A percentile compares a stretch with the other conserved stretches of the same genome.
phyloP scores from a whole-genome alignment of 1,140 invertebrate species.

The Brachionus koreanus region DNA sequence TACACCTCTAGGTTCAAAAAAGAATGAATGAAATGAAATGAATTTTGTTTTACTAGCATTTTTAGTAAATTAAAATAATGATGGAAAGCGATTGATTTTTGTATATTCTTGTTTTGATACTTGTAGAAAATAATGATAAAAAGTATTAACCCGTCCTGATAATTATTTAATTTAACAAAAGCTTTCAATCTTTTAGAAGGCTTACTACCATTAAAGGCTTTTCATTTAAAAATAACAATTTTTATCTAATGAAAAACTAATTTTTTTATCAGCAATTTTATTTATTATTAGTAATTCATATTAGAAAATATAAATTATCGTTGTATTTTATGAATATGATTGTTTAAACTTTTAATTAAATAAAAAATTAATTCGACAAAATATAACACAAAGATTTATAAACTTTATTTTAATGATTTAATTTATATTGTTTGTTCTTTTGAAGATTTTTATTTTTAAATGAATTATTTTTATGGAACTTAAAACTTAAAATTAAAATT shows the following conservation, averaged over 20 bases:
- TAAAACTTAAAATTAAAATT: neutral
- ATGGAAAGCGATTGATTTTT: neutral
- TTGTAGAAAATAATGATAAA: neutral
- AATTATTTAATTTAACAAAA: neutral
- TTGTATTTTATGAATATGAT: neutral
- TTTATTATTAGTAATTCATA: neutral
- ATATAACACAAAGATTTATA: neutral
- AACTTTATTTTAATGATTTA: neutral
- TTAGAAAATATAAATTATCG: neutral
- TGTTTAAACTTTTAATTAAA: neutral
- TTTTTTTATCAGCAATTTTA: neutral
- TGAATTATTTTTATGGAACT: neutral
- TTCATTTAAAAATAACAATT: neutral
- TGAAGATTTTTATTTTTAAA: neutral
- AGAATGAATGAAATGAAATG: neutral
- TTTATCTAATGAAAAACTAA: neutral
- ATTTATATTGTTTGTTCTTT: neutral
- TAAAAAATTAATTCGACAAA: neutral
- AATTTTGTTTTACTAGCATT: neutral
- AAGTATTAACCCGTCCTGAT: neutral
- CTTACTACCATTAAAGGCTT: neutral
- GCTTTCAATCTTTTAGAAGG: neutral
- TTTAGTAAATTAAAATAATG: neutral
- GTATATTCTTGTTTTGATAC: neutral
- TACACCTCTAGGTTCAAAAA: neutral